Evolutionary conservation across 2,888 invertebrate genomes (phyloP).

Genomic region (Drosophila paucipuncta): DNA sequence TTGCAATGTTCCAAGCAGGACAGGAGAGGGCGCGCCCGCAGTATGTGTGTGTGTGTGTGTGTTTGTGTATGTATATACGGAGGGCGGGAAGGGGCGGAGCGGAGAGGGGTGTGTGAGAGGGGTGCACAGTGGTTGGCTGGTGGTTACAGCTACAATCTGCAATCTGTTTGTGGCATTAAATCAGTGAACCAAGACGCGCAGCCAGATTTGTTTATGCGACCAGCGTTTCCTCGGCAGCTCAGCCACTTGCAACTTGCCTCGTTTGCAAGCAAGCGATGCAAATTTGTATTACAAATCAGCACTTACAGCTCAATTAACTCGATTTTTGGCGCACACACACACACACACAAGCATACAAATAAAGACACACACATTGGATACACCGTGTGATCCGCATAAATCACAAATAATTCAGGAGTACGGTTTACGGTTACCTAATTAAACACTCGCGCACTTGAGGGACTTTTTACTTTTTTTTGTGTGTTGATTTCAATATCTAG

Average conservation of each 20-base stretch:
- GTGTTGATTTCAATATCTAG: not conserved
- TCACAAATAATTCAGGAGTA: conserved; percentile 14
- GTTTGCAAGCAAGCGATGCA: conserved; percentile 58
- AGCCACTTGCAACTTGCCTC: conserved; percentile 15
- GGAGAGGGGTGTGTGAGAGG: conserved; percentile 2
- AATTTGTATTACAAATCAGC: conserved; percentile 74
- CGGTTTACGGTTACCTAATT: conserved; percentile 1
- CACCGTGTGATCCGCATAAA: conserved; percentile 16
- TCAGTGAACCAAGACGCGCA: conserved; percentile 79
- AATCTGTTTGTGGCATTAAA: conserved; percentile 82
- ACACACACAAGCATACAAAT: conserved; percentile 11
- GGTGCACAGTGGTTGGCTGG: conserved; percentile 8
- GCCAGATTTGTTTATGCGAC: conserved; percentile 78
- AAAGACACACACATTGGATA: conserved; percentile 5
- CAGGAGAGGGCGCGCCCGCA: conserved; percentile 43
- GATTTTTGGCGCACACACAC: conserved; percentile 26
- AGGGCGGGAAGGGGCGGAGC: conserved; percentile 18
- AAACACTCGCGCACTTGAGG: conserved; percentile 23
- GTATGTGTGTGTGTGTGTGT: conserved; percentile 14
- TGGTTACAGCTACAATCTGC: conserved; percentile 64
- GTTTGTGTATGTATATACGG: conserved; percentile 2
- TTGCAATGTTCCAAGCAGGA: conserved; percentile 56
- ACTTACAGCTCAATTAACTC: conserved; percentile 76
- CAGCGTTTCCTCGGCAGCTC: conserved; percentile 16
- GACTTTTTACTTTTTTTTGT: conserved; percentile 2